These are phyloP conservation scores for Lasioglossum vierecki DNA, from an alignment of 2,888 invertebrate species.

Conservation along the genomic window DNA sequence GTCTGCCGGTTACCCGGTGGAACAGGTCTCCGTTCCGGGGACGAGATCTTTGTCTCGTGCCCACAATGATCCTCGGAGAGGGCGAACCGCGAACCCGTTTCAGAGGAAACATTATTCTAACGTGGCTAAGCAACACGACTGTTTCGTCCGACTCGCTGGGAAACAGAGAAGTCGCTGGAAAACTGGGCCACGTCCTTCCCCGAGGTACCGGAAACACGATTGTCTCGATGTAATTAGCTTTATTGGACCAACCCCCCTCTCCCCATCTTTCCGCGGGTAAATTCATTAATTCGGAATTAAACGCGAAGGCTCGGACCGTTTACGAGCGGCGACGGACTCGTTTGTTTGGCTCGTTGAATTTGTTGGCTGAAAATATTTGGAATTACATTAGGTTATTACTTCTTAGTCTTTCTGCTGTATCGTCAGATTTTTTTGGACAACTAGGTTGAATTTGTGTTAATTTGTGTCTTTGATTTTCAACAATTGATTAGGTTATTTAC, in stretches of 20 bases:
- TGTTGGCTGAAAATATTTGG: neutral
- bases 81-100: conserved; percentile 33
- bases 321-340: neutral
- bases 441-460: too few species aligned
- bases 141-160: neutral
- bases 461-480: too few species aligned
- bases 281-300: neutral
- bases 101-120: conserved; percentile 43
- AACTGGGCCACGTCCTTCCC: conserved; percentile 27
- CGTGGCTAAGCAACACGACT: conserved; percentile 17
- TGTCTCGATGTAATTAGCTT: conserved; percentile 10
- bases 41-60: conserved; percentile 57
- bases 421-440: neutral
- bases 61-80: conserved; percentile 21
- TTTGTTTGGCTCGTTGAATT: neutral
- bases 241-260: neutral
- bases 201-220: neutral
- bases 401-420: too few species aligned
- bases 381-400: neutral
- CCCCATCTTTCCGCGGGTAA: neutral
- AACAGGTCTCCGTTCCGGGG: conserved; percentile 59
- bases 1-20: conserved; percentile 59
- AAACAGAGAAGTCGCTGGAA: neutral
- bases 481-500: too few species aligned
- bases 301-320: neutral